Evolutionary conservation across 2,888 invertebrate genomes (phyloP), one percentile per base, ranked within the genome.

Genomic region (Aspidiotus rigidus): DNA sequence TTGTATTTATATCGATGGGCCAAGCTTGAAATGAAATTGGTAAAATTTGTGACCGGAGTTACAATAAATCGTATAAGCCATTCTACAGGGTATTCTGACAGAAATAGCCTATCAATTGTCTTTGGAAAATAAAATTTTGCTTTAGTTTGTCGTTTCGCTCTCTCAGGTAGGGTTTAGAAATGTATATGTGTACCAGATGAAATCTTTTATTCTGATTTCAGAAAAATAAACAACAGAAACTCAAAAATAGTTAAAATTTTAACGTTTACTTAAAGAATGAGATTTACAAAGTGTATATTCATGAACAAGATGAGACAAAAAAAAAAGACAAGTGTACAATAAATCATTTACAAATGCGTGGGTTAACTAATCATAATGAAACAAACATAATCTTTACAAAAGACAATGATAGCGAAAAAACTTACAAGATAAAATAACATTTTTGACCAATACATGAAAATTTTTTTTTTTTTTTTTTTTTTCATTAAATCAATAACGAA

Each of bases 351-450:
- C 59, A 59, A 39, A 17, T 13, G 39, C 10, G 39, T 13, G 59
- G 13, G 59, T 59, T 39, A 59, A 59, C 39, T 53, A 64, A 64
- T 42, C 17, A 53, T 64, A 64, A 54, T 49, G 16, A 16, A 42
- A 54, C 54, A 15, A 15, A 49, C 6, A 49, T 49, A 49, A 49
- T 49, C n/a, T 49, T 11, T 49, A 13, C 10, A 11, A 49, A 11
- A 49, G n/a, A 13, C 10, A 49, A 13, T 49, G 6, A 49, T n/a
- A 49, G 49, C n/a, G 28, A 6, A 49, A n/a, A 2, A 49, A 49
- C 49, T 49, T 49, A 49, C n/a, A 49, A 49, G n/a, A 49, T 13
- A n/a, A 49, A 49, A 49, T 49, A 49, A 49, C 49, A 49, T n/a
- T 11, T 49, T 13, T 49, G 3, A 49, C 11, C n/a, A 13, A 11